A percentile compares a stretch with the other conserved stretches of the same genome.
Conservation (phyloP, 2,888 invertebrate species). For the Allygus modestus region DNA sequence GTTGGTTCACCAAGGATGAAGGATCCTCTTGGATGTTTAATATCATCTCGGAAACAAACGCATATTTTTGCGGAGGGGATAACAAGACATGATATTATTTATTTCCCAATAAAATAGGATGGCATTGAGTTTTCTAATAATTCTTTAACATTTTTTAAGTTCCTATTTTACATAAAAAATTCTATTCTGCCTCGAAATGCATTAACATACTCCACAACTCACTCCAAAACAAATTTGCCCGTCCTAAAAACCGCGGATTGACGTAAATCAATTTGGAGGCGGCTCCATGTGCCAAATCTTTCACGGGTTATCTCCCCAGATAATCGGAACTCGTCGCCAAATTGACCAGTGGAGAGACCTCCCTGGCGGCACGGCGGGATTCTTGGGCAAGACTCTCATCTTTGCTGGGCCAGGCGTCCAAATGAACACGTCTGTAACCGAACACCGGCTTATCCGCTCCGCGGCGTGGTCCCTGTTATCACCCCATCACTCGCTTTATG, state of each 20-base stretch:
- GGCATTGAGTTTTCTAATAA: no score
- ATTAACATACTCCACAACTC: neutral
- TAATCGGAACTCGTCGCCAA: neutral
- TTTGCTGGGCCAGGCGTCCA: neutral
- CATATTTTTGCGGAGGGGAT: no score
- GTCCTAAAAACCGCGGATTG: conserved; percentile 5
- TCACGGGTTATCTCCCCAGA: conserved; percentile 21
- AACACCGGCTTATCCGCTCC: neutral
- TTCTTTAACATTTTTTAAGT: no score
- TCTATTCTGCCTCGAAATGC: no score
- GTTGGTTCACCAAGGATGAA: no score
- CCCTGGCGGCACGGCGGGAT: neutral
- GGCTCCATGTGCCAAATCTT: conserved; percentile 12
- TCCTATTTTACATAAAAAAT: no score
- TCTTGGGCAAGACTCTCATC: no score
- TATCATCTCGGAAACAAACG: no score
- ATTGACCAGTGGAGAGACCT: neutral
- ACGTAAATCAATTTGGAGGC: neutral
- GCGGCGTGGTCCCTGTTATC: neutral
- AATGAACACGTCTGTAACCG: conserved; percentile 17
- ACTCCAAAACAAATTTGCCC: neutral
- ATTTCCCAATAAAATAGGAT: no score
- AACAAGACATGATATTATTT: no score
- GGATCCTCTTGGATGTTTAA: no score
- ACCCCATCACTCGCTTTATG: conserved; percentile 2